These are phyloP conservation scores for Sterrhoptilus dennistouni DNA, from an alignment of 2,113 vertebrate species.

Conservation along the genomic window DNA sequence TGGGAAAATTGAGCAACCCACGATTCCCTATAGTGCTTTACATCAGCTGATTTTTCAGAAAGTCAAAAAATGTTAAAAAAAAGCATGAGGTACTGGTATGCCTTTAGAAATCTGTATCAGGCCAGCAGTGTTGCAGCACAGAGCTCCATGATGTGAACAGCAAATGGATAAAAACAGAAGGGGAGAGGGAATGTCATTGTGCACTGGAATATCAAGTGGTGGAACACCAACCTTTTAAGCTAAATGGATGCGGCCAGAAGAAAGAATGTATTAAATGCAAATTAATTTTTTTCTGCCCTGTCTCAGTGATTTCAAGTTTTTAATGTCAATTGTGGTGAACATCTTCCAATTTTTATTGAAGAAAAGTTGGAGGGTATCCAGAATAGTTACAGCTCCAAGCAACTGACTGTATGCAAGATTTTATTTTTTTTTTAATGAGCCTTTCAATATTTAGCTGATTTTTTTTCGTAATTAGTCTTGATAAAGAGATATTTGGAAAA, in stretches of 20 bases:
- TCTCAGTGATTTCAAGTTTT: background rate
- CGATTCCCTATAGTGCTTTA: background rate
- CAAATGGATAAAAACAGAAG: background rate
- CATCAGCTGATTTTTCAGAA: background rate
- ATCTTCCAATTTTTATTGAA: background rate
- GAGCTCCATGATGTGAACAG: background rate
- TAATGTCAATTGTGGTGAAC: background rate
- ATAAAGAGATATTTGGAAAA: background rate
- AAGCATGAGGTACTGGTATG: background rate
- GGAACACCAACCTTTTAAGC: background rate
- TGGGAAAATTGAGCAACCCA: background rate
- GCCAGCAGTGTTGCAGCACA: background rate
- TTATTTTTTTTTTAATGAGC: background rate
- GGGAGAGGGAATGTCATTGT: background rate
- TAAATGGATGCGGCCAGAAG: background rate
- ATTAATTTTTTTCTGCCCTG: background rate
- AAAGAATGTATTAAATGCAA: background rate
- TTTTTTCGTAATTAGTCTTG: background rate
- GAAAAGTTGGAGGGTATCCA: background rate
- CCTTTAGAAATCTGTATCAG: conserved; percentile 15
- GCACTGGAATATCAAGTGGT: background rate
- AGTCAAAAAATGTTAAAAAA: background rate
- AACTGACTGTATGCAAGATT: background rate
- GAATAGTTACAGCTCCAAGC: background rate
- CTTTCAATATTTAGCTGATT: background rate